These are phyloP conservation scores for Athetis lepigone DNA, from an alignment of 2,888 invertebrate genomes.

Conservation along the genomic window DNA sequence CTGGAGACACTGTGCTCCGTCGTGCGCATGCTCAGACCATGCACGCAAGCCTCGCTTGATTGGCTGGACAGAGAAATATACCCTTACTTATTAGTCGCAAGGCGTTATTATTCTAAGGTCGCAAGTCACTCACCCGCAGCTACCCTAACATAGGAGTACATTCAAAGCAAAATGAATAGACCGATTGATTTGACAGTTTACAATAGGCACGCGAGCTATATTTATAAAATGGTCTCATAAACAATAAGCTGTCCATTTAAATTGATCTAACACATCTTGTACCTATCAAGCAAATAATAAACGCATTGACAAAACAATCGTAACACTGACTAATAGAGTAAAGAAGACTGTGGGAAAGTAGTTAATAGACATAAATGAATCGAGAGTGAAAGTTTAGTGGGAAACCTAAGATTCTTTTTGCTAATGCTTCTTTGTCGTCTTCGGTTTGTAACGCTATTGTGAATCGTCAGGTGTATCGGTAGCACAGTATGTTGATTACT, in stretches of 20 bases:
- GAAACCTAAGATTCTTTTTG: conserved; percentile 70
- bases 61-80: conserved; percentile 58
- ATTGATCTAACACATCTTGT: no score
- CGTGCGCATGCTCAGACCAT: conserved; percentile 79
- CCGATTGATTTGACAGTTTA: not conserved
- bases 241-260: conserved; percentile 2
- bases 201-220: not conserved
- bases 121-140: not conserved
- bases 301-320: conserved; percentile 21
- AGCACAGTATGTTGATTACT: conserved; percentile 27
- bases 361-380: conserved; percentile 77
- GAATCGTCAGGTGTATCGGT: conserved; percentile 15
- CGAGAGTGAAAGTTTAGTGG: conserved; percentile 81
- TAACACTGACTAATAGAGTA: conserved; percentile 49
- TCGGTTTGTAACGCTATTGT: conserved; percentile 54
- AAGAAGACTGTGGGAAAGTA: conserved; percentile 80
- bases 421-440: conserved; percentile 69
- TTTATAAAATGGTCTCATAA: conserved; percentile 4
- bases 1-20: conserved; percentile 84
- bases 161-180: conserved; percentile 2
- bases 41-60: conserved; percentile 77
- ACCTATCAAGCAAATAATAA: conserved; percentile 17
- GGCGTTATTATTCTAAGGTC: no score
- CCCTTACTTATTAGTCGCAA: not conserved
- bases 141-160: not conserved